Evolutionary conservation across 2,113 vertebrate genomes (phyloP), one percentile per base, ranked within the genome.

Genomic region (Rana temporaria): DNA sequence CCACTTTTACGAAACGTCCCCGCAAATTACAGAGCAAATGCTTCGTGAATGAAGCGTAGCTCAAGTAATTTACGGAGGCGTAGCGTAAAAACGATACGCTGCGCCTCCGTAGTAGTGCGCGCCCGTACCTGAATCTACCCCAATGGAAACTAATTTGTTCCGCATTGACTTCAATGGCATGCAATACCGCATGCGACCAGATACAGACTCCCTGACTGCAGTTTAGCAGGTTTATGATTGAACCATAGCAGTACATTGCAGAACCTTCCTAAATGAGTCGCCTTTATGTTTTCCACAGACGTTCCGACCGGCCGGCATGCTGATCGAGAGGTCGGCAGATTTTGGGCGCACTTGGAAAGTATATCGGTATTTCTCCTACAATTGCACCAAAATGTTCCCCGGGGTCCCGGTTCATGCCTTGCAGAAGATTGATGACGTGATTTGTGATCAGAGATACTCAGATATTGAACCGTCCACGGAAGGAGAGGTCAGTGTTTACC

Each of bases 381-480:
- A 96, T 90, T 97, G 96, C 85, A 94, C 91, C 82, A 92, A 88
- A 59, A 91, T 94, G 11, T 98, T 96, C 72, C 94, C 94, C 0
- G 53, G 84, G 1, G 19, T 96, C 22, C 88, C 89, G 0, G 42
- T 52, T 22, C 90, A 88, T 0, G 78, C 92, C 34, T 87, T 91
- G 1, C 91, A 84, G 59, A 90, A 89, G 4, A 91, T 95, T 71
- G 91, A 93, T 1, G 94, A 97, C 24, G 79, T 97, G 48, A 87
- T 96, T 72, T 97, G 95, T 12, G 96, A 97, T 82, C 93, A 96
- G 68, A 90, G 89, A 77, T 98, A 96, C 90, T 97, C 93, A 0
- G 95, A 96, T 86, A 96, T 96, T 0, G 93, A 98, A 76, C 95
- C 95, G 3, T 96, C 95, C 53, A 95, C 94, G 1, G 86, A 95